Conservation (phyloP, 2,113 vertebrate genomes). For the Hemiprocne comata region DNA sequence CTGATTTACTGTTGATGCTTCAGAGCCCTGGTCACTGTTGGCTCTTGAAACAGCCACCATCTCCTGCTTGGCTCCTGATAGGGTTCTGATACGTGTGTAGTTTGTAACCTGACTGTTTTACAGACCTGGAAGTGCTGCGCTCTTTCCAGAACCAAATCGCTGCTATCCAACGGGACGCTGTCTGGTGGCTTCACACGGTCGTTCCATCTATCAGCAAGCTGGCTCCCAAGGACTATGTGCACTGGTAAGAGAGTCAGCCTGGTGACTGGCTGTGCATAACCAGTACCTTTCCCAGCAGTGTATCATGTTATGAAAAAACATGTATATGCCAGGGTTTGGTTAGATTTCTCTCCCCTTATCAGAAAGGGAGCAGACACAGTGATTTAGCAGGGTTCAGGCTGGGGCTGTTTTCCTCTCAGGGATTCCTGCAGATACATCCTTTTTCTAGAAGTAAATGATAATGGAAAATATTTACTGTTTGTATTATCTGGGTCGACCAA, state of each 20-base stretch:
- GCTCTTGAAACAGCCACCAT: neutral
- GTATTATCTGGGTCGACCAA: neutral
- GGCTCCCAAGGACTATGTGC: conserved; percentile 93
- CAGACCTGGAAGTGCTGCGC: conserved; percentile 92
- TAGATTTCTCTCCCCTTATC: neutral
- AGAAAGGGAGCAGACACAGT: neutral
- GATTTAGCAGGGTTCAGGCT: neutral
- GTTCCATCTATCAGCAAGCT: conserved; percentile 96
- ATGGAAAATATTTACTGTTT: neutral
- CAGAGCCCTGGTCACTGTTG: neutral
- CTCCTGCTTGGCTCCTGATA: neutral
- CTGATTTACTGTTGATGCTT: neutral
- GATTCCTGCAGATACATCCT: neutral
- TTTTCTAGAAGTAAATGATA: neutral
- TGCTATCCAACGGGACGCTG: conserved; percentile 93
- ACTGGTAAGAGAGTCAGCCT: conserved; percentile 82
- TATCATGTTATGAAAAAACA: neutral
- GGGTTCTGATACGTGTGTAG: accelerated
- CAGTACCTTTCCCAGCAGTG: neutral
- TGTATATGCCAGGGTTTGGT: neutral
- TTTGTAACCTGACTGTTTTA: conserved; percentile 5
- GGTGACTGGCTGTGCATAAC: neutral
- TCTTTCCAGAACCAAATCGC: conserved; percentile 98
- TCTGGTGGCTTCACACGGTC: conserved; percentile 98
- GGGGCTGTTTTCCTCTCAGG: neutral